Evolutionary conservation across 1,140 invertebrate species (phyloP), one percentile per base, ranked within the genome.

Genomic region (Ganaspis sp.): DNA sequence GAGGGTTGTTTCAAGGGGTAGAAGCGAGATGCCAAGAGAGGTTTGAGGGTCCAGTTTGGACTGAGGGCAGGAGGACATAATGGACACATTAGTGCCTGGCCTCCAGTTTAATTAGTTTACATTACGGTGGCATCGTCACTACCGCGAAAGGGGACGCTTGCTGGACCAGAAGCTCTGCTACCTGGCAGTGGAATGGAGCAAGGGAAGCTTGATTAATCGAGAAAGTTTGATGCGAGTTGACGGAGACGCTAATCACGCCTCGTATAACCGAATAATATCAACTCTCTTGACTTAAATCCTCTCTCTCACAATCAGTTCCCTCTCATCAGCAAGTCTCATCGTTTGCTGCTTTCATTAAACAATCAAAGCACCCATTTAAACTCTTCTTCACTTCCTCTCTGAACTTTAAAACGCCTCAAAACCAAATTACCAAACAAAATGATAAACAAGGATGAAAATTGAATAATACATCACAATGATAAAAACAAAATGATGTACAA

Each of bases 101-200:
- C 86, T 88, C 86, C 83, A 80, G 86, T 90, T 90, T 89, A 90
- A 90, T 90, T 90, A 90, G 88, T 90, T 90, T 88, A 90, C 88
- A 90, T 90, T 88, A 90, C 83, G 83, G 85, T 81, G 80, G 86
- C 85, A 86, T 88, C 87, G 87, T 89, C 87, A 87, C 83, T 80
- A 84, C 81, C 83, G 78, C 79, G 82, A 80, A 77, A 88, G 80
- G 87, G 86, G 83, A 84, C 82, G 80, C 80, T 71, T 54, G 73
- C 69, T 69, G 34, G 74, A 49, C 37, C 69, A 73, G 38, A 34
- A 70, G 38, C 19, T 29, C 9, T 29, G 42, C 72, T 72, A 73
- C 38, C 37, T 38, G 71, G 9, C 45, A 74, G 72, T 49, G 53
- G 81, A 74, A 15, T 72, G 74, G 73, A 42, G 73, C 64, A 49